Evolutionary conservation across 2,888 invertebrate genomes (phyloP), one percentile per base, ranked within the genome.

Genomic region (Dorcus hopei): DNA sequence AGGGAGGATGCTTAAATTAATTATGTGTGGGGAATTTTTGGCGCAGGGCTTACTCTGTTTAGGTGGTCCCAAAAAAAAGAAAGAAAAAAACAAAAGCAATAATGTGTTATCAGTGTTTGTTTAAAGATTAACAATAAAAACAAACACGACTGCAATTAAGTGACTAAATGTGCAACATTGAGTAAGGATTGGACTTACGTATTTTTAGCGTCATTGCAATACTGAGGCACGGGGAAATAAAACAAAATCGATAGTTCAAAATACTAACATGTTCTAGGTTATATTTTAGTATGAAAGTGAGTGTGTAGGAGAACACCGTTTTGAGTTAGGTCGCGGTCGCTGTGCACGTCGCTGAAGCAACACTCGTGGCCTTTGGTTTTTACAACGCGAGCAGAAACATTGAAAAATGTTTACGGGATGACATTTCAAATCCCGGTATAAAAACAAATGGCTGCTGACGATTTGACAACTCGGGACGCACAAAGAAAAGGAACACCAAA

Each of bases 391-490:
- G 60, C 41, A 43, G 48, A 62, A 58, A 57, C 58, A 52, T 56
- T 52, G 52, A 58, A 49, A 54, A 59, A 73, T 76, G 75, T 77
- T 77, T 75, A 74, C 71, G 64, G 70, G 69, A 77, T 78, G 76
- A 77, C 77, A 76, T 75, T 76, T 77, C 72, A 72, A 70, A 75
- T 72, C 75, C 77, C 77, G 77, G 77, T 72, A 72, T 70, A 70
- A 77, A 77, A 72, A 81, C 80, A 81, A 80, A 80, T 76, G 79
- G 79, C 80, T 81, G 82, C 82, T 79, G 77, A 74, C 77, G 74
- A 79, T 81, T 81, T 80, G 81, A 80, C 81, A 81, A 79, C 62
- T 69, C 78, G 78, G 62, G 52, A 68, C 64, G 73, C 69, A 83
- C 82, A 80, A 80, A 83, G 83, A 83, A 82, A 80, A 79, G 74